Evolutionary conservation across 2,113 vertebrate genomes (phyloP).

Genomic region (Apistogramma diplotaenia): DNA sequence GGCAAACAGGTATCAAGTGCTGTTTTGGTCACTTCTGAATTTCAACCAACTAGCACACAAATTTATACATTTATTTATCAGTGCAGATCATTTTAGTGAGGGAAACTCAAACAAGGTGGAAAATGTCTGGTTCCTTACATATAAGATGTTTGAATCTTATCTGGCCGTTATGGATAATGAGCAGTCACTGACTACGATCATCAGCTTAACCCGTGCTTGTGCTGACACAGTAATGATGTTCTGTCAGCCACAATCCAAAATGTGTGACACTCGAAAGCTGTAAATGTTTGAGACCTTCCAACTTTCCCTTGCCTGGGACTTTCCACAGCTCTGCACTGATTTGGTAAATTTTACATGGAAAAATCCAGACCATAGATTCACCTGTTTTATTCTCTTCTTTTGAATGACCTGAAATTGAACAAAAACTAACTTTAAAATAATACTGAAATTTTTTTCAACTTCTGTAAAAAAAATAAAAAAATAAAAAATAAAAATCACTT

Average conservation of each 20-base stretch:
- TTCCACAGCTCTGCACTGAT: neutral
- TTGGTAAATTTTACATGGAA: neutral
- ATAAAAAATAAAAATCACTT: neutral
- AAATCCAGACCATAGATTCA: neutral
- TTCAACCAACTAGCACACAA: neutral
- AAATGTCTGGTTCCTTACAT: neutral
- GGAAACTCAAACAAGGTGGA: neutral
- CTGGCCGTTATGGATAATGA: neutral
- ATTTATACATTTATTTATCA: neutral
- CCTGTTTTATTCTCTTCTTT: neutral
- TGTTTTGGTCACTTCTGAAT: neutral
- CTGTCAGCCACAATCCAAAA: no score
- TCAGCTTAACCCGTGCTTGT: neutral
- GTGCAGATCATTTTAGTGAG: neutral
- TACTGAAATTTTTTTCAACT: fast-evolving
- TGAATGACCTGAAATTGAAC: no score
- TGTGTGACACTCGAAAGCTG: no score
- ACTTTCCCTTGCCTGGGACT: no score
- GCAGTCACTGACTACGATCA: neutral
- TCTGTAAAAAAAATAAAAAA: neutral
- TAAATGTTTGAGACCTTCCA: no score
- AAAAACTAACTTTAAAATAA: neutral
- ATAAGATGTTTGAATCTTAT: neutral
- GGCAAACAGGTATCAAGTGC: neutral
- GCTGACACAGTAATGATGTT: neutral